Evolutionary conservation across 2,113 vertebrate species (phyloP).

Genomic region (Cheirogaleus medius): DNA sequence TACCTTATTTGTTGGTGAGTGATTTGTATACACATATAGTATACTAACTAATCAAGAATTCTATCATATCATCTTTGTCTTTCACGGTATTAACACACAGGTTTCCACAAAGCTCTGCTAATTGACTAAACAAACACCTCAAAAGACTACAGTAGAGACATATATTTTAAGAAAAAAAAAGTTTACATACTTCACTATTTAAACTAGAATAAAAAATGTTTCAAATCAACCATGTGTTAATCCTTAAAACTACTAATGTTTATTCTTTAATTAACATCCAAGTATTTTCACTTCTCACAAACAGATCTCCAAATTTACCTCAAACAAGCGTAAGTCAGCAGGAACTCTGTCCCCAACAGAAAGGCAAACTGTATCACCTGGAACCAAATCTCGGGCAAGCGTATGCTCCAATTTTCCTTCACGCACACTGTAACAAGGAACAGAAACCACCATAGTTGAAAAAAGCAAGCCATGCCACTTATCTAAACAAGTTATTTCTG

Average conservation of each 20-base stretch:
- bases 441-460: not conserved
- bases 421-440: constrained; percentile 86
- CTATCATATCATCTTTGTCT: not conserved
- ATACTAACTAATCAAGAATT: not conserved
- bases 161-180: not conserved
- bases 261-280: not conserved
- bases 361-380: constrained; percentile 96
- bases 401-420: constrained; percentile 93
- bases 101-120: not conserved
- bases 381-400: constrained; percentile 96
- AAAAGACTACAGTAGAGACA: not conserved
- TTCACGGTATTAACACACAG: not conserved
- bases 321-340: constrained; percentile 95
- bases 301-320: constrained; percentile 84
- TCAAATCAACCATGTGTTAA: not conserved
- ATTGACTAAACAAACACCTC: not conserved
- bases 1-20: not conserved
- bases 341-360: constrained; percentile 97
- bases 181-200: not conserved
- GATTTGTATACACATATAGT: not conserved
- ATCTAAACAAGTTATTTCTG: not conserved
- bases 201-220: not conserved
- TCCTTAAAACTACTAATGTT: not conserved
- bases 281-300: not conserved
- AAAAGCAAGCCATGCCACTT: not conserved